These are phyloP conservation scores for Pelmatolapia mariae DNA, from an alignment of 2,113 vertebrate genomes.

Conservation along the genomic window DNA sequence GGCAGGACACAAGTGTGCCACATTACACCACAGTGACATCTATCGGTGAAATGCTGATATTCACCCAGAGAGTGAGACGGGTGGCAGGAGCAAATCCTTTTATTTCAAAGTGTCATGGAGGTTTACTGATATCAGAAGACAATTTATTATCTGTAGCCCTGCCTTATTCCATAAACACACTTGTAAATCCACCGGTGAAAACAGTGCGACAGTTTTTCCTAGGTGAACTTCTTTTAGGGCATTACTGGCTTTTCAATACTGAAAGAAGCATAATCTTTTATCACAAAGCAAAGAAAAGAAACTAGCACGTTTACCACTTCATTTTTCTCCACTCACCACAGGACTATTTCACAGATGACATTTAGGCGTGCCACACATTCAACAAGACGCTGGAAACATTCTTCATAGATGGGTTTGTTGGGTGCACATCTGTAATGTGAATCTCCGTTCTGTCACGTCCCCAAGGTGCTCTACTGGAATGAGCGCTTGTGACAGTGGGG, in stretches of 20 bases:
- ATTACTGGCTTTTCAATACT: background rate
- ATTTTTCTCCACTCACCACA: background rate
- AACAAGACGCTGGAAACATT: background rate
- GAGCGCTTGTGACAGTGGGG: fast-evolving
- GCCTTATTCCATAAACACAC: background rate
- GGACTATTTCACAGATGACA: background rate
- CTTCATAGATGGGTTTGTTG: background rate
- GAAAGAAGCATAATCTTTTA: background rate
- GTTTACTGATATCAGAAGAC: background rate
- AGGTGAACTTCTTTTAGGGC: background rate
- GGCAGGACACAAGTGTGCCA: background rate
- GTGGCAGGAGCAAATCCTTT: background rate
- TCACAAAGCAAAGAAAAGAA: background rate
- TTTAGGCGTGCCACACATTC: background rate
- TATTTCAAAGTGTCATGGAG: background rate
- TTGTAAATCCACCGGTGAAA: background rate
- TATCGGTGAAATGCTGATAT: slow-evolving; percentile 8
- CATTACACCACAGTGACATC: slow-evolving; percentile 50
- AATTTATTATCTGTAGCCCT: background rate
- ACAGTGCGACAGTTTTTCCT: background rate
- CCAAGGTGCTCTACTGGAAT: background rate
- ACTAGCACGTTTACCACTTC: background rate
- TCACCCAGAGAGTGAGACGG: background rate
- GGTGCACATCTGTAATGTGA: background rate
- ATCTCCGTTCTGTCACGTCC: background rate